A percentile compares a stretch with the other conserved stretches of the same genome.
These are phyloP conservation scores for Drosophila ananassae DNA, from an alignment of 1,140 invertebrate species.

Conservation along the genomic window DNA sequence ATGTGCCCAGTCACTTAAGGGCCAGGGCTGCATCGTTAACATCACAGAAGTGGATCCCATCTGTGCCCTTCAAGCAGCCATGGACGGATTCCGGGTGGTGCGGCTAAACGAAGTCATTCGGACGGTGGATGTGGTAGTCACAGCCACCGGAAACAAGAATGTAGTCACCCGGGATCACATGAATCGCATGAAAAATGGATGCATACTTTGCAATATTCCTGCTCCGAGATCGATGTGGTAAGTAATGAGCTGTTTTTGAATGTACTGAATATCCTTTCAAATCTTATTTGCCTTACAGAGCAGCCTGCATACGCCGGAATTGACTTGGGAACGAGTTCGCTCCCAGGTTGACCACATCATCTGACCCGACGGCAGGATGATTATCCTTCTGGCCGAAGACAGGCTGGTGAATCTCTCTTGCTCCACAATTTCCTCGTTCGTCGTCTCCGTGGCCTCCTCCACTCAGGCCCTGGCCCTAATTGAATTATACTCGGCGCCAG, in stretches of 20 bases:
- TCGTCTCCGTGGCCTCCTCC: constrained; percentile 97
- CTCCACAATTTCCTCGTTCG: constrained; percentile 98
- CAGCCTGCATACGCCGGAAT: constrained; percentile 95
- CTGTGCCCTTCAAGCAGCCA: constrained; percentile 98
- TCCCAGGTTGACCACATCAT: constrained; percentile 99
- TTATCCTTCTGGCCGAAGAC: constrained; percentile 97
- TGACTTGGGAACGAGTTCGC: constrained; percentile 98
- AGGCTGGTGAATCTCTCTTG: constrained; percentile 97
- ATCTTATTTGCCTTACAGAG: constrained; percentile 87
- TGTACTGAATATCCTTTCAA: neutral
- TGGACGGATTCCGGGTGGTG: constrained; percentile 98
- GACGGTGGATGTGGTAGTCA: constrained; percentile 96
- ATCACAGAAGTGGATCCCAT: constrained; percentile 99
- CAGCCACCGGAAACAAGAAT: constrained; percentile 98
- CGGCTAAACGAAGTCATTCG: constrained; percentile 96
- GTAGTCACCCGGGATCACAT: constrained; percentile 97
- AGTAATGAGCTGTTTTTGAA: constrained; percentile 56
- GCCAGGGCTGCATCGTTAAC: constrained; percentile 95
- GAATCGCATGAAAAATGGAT: constrained; percentile 98
- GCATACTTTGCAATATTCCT: constrained; percentile 98
- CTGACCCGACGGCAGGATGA: constrained; percentile 95
- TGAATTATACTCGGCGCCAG: constrained; percentile 95
- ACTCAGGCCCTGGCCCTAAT: constrained; percentile 97
- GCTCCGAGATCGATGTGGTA: constrained; percentile 98
- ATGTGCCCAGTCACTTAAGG: constrained; percentile 96